Conservation (phyloP, 2,888 invertebrate species). For the Onchidella celtica region DNA sequence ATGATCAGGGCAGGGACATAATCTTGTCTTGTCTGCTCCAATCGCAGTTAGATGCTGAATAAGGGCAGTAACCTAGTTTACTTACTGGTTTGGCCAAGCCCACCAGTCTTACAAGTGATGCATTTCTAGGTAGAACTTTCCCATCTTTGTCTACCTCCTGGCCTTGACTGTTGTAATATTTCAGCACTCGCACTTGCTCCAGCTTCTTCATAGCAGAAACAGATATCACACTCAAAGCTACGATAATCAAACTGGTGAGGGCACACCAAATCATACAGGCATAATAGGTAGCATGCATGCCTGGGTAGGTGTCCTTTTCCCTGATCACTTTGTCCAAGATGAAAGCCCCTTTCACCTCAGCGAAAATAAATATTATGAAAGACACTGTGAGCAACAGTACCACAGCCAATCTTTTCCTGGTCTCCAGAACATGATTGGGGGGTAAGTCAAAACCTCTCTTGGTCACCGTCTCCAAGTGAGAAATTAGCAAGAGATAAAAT, state of each 20-base stretch:
- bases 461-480: conserved; percentile 56
- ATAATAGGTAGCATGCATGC: conserved; percentile 73
- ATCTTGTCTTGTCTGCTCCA: too few relatives aligned
- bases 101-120: conserved; percentile 65
- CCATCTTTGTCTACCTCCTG: conserved; percentile 75
- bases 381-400: conserved; percentile 4
- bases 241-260: conserved; percentile 66
- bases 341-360: conserved; percentile 61
- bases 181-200: conserved; percentile 62
- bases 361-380: conserved; percentile 16
- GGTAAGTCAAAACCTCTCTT: conserved; percentile 53
- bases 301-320: conserved; percentile 57
- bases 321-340: conserved; percentile 62
- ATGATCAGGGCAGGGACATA: too few relatives aligned
- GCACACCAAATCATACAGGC: conserved; percentile 68
- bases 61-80: too few relatives aligned
- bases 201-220: conserved; percentile 65
- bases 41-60: too few relatives aligned
- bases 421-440: conserved; percentile 58
- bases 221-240: conserved; percentile 62
- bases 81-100: conserved; percentile 74
- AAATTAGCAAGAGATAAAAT: conserved; percentile 64
- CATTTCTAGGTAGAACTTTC: conserved; percentile 66
- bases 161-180: conserved; percentile 68
- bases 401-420: conserved; percentile 1